Evolutionary conservation across 1,140 invertebrate genomes (phyloP), one percentile per base, ranked within the genome.

Genomic region (Aphelenchoides besseyi): DNA sequence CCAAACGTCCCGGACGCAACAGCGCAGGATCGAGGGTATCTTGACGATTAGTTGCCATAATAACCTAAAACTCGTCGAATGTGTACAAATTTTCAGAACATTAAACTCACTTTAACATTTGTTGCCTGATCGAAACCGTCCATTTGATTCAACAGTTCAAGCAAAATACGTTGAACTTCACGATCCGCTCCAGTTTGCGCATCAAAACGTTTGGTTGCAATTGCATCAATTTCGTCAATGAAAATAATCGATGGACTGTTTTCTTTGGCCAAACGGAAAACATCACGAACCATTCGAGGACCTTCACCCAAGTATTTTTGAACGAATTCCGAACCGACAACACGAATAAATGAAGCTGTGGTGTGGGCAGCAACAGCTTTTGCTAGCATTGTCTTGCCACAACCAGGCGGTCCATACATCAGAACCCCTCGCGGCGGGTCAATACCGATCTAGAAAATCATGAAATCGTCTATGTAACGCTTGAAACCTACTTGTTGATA

Each of bases 61-160:
- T 98, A 16, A 99, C 95, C 91, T 92, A 79, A 68, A 86, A 85
- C 9, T 76, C 62, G 57, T 9, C 16, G 41, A 5, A 5, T 67
- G n/a, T n/a, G n/a, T n/a, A 35, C 18, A 5, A n/a, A 57, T 9
- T 3, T 23, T 67, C n/a, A 26, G 5, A 5, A 8, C 12, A 59
- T 18, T n/a, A 55, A 41, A 59, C 72, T 76, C 86, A 92, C 91
- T 88, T 99, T 99, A 18, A 99, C 96, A 88, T 98, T 98, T 23
- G 96, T 97, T 1, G 94, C 97, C 87, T 98, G 95, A 88, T 99
- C 96, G 87, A 99, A 99, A 63, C 97, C 97, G 87, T 99, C 97
- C 96, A 99, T 98, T 87, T 99, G 97, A 88, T 99, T 99, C 0
- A 99, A 87, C 9, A 99, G 87, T 84, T 99, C 97, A 2, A 99